A percentile compares a stretch with the other conserved stretches of the same genome.
Evolutionary conservation across 2,797 vertebrate genomes (phyloP).

Genomic region (Sphaeramia orbicularis): DNA sequence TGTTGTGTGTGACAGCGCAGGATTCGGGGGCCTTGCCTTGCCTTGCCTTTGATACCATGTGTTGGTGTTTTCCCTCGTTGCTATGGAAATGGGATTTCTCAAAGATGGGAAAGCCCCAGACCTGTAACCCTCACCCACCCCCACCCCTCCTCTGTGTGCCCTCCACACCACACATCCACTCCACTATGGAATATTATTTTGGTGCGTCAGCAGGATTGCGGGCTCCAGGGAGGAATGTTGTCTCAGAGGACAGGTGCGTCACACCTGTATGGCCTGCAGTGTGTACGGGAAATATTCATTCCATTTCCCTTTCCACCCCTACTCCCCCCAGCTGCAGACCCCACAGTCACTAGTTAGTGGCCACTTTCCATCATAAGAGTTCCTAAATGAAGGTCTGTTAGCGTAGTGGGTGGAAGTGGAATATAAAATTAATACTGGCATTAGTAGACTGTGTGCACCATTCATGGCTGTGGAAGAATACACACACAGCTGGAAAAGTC

Average conservation of each 20-base stretch:
- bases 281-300: slow-evolving; percentile 51
- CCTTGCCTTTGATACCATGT: slow-evolving; percentile 17
- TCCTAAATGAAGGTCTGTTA: slow-evolving; percentile 12
- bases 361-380: slow-evolving; percentile 37
- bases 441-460: slow-evolving; percentile 29
- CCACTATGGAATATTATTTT: slow-evolving; percentile 53
- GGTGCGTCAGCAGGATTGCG: slow-evolving; percentile 60
- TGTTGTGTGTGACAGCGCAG: too few species aligned
- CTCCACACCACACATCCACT: slow-evolving; percentile 17
- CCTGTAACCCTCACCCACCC: slow-evolving; percentile 5
- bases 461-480: slow-evolving; percentile 52
- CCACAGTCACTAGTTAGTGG: slow-evolving; percentile 19
- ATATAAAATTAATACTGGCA: slow-evolving; percentile 45
- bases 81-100: slow-evolving; percentile 60
- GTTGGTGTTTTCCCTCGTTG: slow-evolving; percentile 62
- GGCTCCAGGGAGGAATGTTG: slow-evolving; percentile 53
- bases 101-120: slow-evolving; percentile 65
- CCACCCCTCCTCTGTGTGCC: not conserved
- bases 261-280: slow-evolving; percentile 64
- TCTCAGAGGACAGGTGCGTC: slow-evolving; percentile 70
- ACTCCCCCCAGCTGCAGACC: slow-evolving; percentile 11
- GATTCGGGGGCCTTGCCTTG: too few species aligned
- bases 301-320: slow-evolving; percentile 3
- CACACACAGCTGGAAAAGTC: slow-evolving; percentile 38
- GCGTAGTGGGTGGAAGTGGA: slow-evolving; percentile 37